Conservation (phyloP, 2,113 vertebrate genomes). For the Solenodon paradoxus region DNA sequence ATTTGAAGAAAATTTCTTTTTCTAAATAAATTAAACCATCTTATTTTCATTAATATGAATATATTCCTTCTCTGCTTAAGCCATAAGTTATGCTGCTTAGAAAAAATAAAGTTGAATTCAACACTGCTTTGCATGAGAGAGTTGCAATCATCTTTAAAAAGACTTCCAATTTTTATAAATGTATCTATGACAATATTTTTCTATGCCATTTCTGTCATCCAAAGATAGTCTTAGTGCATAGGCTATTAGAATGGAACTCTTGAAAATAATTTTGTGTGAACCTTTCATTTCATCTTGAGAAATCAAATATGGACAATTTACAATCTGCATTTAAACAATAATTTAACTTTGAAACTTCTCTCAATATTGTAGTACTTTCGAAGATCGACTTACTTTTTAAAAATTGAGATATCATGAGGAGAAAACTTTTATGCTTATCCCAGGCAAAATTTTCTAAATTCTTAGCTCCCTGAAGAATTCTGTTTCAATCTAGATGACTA, state of each 20-base stretch:
- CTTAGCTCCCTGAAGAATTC: neutral
- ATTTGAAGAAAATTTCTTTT: slow-evolving; percentile 13
- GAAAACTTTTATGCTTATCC: neutral
- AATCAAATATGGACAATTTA: slow-evolving; percentile 12
- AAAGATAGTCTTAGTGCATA: slow-evolving; percentile 16
- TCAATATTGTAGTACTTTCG: neutral
- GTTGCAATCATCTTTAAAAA: neutral
- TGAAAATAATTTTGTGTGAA: neutral
- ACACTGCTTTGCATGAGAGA: neutral
- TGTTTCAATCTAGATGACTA: neutral
- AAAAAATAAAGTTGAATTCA: neutral
- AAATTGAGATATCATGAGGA: neutral
- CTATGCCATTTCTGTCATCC: neutral
- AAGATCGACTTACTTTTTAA: neutral
- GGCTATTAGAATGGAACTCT: neutral
- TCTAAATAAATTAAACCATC: slow-evolving; percentile 30
- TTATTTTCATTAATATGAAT: neutral
- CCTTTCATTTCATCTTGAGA: neutral
- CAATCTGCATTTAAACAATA: neutral
- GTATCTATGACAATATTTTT: neutral
- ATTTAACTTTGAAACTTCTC: neutral
- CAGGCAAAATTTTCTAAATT: neutral
- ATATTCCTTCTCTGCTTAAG: neutral
- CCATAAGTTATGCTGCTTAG: neutral
- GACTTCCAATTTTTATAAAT: neutral